These are phyloP conservation scores for Anguilla marmorata DNA, from an alignment of 2,797 vertebrate species.

Conservation along the genomic window DNA sequence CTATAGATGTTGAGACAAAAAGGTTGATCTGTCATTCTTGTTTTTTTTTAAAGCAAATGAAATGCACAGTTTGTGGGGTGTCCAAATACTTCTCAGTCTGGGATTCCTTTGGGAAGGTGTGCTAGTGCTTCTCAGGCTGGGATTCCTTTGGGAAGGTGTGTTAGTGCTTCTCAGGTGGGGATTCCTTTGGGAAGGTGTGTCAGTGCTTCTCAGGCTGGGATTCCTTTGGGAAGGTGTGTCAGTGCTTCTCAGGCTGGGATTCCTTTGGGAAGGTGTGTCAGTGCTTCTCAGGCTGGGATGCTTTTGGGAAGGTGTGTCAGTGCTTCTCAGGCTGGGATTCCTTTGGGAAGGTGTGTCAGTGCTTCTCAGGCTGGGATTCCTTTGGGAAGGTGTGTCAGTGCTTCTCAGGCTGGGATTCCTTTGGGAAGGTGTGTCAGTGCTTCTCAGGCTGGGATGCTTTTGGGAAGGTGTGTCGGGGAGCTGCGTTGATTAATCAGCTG, in stretches of 20 bases:
- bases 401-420: constrained; percentile 45
- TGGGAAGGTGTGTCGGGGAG: constrained; percentile 48
- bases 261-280: background rate
- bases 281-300: constrained; percentile 40
- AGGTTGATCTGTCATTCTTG: background rate
- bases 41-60: constrained; percentile 45
- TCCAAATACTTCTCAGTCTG: constrained; percentile 47
- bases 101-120: constrained; percentile 7
- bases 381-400: no score
- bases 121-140: constrained; percentile 37
- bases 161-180: constrained; percentile 41
- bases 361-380: constrained; percentile 45
- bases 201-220: constrained; percentile 41
- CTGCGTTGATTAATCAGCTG: constrained; percentile 58
- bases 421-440: no score
- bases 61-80: constrained; percentile 53
- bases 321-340: constrained; percentile 42
- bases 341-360: background rate
- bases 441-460: constrained; percentile 16
- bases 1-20: constrained; percentile 39
- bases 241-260: constrained; percentile 40
- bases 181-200: background rate
- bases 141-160: constrained; percentile 8
- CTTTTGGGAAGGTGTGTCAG: constrained; percentile 5
- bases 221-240: background rate